These are phyloP conservation scores for Acanthurus leucopareius DNA, from an alignment of 2,797 vertebrate species.

Conservation along the genomic window DNA sequence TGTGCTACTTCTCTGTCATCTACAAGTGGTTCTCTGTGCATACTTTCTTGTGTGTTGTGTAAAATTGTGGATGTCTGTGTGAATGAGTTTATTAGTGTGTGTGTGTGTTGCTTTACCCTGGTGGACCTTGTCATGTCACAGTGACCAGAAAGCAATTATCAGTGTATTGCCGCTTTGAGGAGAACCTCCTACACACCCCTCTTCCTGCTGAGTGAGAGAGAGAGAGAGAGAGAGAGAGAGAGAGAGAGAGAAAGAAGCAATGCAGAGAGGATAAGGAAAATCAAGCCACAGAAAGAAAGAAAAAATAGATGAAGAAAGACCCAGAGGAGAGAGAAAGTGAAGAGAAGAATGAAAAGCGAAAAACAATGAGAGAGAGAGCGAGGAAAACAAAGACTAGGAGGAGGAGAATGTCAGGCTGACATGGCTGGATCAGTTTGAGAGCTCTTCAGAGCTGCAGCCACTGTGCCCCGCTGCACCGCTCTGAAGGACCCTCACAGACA, in stretches of 20 bases:
- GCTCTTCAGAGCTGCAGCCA: constrained; percentile 68
- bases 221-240: constrained; percentile 14
- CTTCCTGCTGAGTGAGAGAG: constrained; percentile 54
- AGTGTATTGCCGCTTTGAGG: constrained; percentile 74
- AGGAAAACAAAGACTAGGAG: constrained; percentile 49
- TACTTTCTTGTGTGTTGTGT: constrained; percentile 21
- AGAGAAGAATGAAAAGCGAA: constrained; percentile 14
- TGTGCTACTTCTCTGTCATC: constrained; percentile 30
- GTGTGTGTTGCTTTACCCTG: constrained; percentile 67
- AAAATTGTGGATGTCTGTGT: constrained; percentile 16
- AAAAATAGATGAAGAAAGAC: neutral
- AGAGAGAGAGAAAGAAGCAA: constrained; percentile 7
- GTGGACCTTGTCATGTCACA: constrained; percentile 80
- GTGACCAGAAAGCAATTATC: constrained; percentile 88
- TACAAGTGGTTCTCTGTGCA: constrained; percentile 9
- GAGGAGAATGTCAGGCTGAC: constrained; percentile 82
- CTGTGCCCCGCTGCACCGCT: constrained; percentile 45
- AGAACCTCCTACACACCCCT: constrained; percentile 63
- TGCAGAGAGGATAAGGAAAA: too few relatives aligned
- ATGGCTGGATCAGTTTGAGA: constrained; percentile 71
- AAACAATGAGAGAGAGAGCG: constrained; percentile 38
- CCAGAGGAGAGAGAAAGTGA: constrained; percentile 20
- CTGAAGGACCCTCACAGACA: constrained; percentile 62
- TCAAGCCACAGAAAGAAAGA: constrained; percentile 3
- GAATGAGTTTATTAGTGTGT: constrained; percentile 26